Conservation (phyloP, 2,888 invertebrate genomes). For the Phorcus lineatus region DNA sequence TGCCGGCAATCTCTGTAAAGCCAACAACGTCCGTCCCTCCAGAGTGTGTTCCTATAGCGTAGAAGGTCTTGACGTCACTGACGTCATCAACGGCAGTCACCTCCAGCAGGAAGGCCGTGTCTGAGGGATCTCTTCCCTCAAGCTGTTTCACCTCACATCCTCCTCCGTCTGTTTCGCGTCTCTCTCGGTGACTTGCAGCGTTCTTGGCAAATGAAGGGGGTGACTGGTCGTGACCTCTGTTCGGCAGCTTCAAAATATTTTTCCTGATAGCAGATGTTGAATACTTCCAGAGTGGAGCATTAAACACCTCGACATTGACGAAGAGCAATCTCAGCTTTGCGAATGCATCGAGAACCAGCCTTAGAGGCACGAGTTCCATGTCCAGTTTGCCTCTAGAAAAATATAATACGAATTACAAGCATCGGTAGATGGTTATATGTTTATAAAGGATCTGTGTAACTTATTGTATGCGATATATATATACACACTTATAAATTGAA, state of each 20-base stretch:
- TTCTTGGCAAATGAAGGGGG: conserved; percentile 35
- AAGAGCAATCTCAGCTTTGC: conserved; percentile 40
- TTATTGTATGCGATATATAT: background rate
- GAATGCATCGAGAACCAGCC: conserved; percentile 42
- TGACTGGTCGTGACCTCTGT: conserved; percentile 41
- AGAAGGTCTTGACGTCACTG: conserved; percentile 21
- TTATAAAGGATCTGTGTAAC: too few relatives aligned
- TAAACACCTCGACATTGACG: conserved; percentile 40
- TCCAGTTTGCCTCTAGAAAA: conserved; percentile 40
- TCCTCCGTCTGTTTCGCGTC: background rate
- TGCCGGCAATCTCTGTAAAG: conserved; percentile 8
- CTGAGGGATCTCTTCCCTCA: background rate
- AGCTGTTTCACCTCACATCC: conserved; percentile 28
- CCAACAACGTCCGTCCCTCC: conserved; percentile 22
- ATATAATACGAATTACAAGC: background rate
- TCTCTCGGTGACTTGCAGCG: background rate
- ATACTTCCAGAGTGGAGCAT: conserved; percentile 49
- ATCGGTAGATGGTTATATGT: too few relatives aligned
- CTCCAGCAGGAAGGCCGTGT: conserved; percentile 21
- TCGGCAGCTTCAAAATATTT: conserved; percentile 46
- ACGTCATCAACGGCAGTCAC: background rate
- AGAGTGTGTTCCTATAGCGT: conserved; percentile 12
- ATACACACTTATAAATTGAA: background rate
- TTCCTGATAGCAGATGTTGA: conserved; percentile 33
- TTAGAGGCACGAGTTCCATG: conserved; percentile 45